Conservation (phyloP, 2,113 vertebrate species). For the Pica pica region DNA sequence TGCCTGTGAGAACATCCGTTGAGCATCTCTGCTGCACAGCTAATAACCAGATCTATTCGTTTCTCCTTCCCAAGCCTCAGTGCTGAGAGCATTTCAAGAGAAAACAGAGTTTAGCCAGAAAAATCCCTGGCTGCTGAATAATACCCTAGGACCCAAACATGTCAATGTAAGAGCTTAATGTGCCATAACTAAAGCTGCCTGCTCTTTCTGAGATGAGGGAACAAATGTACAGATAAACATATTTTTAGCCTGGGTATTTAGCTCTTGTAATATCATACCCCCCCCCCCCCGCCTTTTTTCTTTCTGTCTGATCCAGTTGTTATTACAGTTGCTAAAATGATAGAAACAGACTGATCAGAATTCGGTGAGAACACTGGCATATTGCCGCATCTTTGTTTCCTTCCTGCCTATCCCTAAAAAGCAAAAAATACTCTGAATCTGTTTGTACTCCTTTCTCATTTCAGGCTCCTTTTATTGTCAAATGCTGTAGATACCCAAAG, state of each 20-base stretch:
- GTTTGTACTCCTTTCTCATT: not conserved
- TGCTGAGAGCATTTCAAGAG: not conserved
- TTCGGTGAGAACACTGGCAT: not conserved
- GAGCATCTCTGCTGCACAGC: not conserved
- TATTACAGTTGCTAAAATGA: not conserved
- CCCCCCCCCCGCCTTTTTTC: not conserved
- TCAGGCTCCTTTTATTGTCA: not conserved
- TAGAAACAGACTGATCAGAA: not conserved
- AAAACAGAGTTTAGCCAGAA: not conserved
- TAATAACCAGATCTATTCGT: not conserved
- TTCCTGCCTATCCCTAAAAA: not conserved
- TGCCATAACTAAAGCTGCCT: not conserved
- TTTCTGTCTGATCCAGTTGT: not conserved
- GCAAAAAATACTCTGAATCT: not conserved
- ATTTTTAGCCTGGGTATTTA: not conserved
- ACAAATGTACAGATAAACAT: not conserved
- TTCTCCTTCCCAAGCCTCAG: not conserved
- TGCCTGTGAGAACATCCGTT: not conserved
- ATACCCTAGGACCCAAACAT: not conserved
- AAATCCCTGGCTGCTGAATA: constrained; percentile 5
- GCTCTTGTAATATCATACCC: not conserved
- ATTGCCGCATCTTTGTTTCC: not conserved
- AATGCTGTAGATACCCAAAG: not conserved
- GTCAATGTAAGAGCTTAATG: not conserved
- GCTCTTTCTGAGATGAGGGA: not conserved